phyloP scores from a whole-genome alignment of 2,888 invertebrate genomes.

The Oscheius onirici region DNA sequence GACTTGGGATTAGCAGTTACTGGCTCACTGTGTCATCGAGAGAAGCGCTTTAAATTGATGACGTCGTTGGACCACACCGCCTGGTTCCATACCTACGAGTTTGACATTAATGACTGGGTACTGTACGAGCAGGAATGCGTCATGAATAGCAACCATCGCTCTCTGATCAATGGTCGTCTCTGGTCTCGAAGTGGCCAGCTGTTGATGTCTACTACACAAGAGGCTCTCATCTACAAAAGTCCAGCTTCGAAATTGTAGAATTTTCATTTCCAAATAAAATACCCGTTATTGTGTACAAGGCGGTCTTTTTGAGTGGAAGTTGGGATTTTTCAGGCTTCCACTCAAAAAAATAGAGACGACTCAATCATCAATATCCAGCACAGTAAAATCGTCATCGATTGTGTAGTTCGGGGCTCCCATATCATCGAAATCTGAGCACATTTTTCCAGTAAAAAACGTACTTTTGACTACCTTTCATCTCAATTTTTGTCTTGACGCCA shows the following conservation, averaged over 20 bases:
- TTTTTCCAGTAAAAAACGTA: background rate
- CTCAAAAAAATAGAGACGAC: too few species aligned
- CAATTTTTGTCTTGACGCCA: constrained; percentile 57
- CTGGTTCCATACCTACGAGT: constrained; percentile 50
- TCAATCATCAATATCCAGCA: constrained; percentile 50
- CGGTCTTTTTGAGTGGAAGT: background rate
- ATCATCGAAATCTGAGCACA: constrained; percentile 64
- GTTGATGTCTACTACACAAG: constrained; percentile 54
- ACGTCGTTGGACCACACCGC: constrained; percentile 61
- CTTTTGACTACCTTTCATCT: constrained; percentile 50
- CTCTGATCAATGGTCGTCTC: constrained; percentile 56
- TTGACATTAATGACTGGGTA: constrained; percentile 64
- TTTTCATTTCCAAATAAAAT: background rate
- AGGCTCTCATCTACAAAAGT: constrained; percentile 54
- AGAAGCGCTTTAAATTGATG: constrained; percentile 54
- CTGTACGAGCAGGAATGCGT: constrained; percentile 63
- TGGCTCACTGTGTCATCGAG: constrained; percentile 49
- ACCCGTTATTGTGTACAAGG: background rate
- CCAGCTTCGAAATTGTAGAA: constrained; percentile 18
- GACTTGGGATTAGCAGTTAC: constrained; percentile 56
- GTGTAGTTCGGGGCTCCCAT: constrained; percentile 63
- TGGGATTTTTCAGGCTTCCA: background rate
- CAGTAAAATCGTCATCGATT: constrained; percentile 70
- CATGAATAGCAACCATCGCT: constrained; percentile 55
- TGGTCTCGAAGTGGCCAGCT: constrained; percentile 52